A percentile compares a stretch with the other conserved stretches of the same genome.
These are phyloP conservation scores for Carettochelys insculpta DNA, from an alignment of 2,113 vertebrate species.

Conservation along the genomic window DNA sequence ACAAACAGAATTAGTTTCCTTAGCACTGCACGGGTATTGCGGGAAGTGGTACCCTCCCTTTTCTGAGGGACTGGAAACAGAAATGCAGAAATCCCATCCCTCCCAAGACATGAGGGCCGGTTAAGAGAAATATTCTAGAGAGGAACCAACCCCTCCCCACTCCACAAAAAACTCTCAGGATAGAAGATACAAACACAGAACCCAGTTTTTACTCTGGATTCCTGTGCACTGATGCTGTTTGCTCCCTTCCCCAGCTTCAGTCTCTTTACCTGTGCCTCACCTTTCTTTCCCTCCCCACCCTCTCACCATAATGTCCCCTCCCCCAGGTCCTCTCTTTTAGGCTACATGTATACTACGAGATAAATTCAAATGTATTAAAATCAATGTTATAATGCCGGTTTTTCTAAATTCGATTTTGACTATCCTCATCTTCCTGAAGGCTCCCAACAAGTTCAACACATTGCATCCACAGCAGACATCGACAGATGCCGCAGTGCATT, in stretches of 20 bases:
- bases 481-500: no score
- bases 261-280: background rate
- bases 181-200: background rate
- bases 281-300: background rate
- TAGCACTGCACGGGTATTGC: background rate
- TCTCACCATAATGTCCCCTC: background rate
- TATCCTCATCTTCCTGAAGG: no score
- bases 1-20: background rate
- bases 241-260: background rate
- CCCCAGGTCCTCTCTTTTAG: background rate
- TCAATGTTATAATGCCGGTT: no score
- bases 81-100: background rate
- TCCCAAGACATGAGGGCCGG: background rate
- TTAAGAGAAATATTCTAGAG: background rate
- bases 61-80: background rate
- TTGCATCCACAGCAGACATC: no score
- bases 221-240: background rate
- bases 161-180: background rate
- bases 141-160: background rate
- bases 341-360: no score
- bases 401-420: no score
- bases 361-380: no score
- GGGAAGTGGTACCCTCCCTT: background rate
- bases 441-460: no score
- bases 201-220: background rate